Conservation (phyloP, 2,797 vertebrate species). For the Pseudochaenichthys georgianus region DNA sequence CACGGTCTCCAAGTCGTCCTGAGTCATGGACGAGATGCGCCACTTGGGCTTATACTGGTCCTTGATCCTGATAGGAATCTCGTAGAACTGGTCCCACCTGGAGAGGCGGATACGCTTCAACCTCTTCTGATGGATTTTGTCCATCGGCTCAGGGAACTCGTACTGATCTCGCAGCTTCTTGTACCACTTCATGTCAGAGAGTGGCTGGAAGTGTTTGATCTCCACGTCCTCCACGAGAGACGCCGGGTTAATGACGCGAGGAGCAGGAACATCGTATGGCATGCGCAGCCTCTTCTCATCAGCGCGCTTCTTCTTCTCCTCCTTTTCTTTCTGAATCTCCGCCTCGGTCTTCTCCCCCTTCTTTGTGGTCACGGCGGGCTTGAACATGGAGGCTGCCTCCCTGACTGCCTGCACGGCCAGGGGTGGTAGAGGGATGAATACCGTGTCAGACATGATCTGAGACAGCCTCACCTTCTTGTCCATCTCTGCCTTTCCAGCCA, state of each 20-base stretch:
- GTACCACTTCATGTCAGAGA: constrained; percentile 99
- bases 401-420: constrained; percentile 94
- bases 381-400: constrained; percentile 94
- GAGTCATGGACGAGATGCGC: constrained; percentile 91
- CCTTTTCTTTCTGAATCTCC: constrained; percentile 88
- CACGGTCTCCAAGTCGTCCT: constrained; percentile 97
- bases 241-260: constrained; percentile 85
- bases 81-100: constrained; percentile 98
- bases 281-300: constrained; percentile 94
- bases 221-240: constrained; percentile 91
- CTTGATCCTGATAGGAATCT: constrained; percentile 95
- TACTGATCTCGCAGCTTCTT: constrained; percentile 96
- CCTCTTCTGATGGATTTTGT: constrained; percentile 92
- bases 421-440: constrained; percentile 90
- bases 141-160: constrained; percentile 97
- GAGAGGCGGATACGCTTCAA: constrained; percentile 98
- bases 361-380: constrained; percentile 94
- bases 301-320: constrained; percentile 89
- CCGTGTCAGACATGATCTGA: constrained; percentile 92
- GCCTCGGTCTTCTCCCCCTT: constrained; percentile 91
- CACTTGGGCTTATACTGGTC: constrained; percentile 97
- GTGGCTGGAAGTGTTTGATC: constrained; percentile 96
- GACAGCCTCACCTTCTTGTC: constrained; percentile 95
- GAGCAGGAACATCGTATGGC: constrained; percentile 94
- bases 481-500: constrained; percentile 87